phyloP scores from a whole-genome alignment of 1,140 invertebrate species.

The Leptopilina clavipes region DNA sequence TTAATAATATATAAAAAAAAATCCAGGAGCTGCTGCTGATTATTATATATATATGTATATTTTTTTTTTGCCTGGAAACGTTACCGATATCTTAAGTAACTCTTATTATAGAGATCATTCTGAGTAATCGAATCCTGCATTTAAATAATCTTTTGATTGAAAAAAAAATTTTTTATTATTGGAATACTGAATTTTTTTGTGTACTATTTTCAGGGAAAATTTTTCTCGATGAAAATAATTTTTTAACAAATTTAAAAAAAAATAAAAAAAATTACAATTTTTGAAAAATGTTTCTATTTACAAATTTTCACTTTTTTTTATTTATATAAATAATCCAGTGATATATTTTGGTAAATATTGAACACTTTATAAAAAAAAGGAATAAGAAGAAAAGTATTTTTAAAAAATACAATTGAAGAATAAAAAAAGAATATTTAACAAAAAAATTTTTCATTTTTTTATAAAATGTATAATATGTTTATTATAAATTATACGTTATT shows the following conservation, averaged over 20 bases:
- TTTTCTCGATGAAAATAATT: no score
- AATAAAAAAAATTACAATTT: background rate
- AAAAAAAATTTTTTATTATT: background rate
- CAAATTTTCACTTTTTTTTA: no score
- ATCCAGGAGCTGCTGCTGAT: slow-evolving; percentile 15
- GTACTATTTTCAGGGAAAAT: no score
- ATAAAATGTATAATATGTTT: no score
- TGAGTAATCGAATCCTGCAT: background rate
- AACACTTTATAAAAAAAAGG: no score
- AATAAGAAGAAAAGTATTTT: background rate
- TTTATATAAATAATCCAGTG: no score
- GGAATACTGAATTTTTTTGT: background rate
- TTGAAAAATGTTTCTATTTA: no score
- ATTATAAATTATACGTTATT: no score
- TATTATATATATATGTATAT: background rate
- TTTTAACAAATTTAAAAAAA: no score
- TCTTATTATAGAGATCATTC: slow-evolving; percentile 51
- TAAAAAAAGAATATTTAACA: no score
- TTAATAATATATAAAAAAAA: no score
- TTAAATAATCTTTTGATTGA: background rate
- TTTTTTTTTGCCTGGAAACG: background rate
- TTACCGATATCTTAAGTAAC: slow-evolving; percentile 48
- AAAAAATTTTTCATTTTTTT: no score
- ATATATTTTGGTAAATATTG: background rate
- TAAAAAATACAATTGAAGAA: background rate